Evolutionary conservation across 2,113 vertebrate genomes (phyloP), one percentile per base, ranked within the genome.

Genomic region (Todiramphus saurophagus): DNA sequence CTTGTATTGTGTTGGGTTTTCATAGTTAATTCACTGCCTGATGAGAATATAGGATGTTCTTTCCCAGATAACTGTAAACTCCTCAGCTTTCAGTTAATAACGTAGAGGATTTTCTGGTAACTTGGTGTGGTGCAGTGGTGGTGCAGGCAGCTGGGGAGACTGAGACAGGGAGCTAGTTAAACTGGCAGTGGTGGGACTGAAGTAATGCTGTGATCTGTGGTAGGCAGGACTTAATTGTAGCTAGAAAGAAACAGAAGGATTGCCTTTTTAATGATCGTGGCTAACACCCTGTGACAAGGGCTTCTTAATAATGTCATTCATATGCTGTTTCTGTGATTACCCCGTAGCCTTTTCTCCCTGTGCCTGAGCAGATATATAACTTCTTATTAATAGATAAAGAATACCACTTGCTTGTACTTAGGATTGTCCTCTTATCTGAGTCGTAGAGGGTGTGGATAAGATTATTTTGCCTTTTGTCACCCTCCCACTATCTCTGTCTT

Each of bases 401-500:
- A 18, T 58, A 35, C 35, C 23, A 20, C 80, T 90, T 56, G 37
- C 73, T 81, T 56, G 68, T 93, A 63, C 13, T 95, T 74, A 16
- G 79, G 35, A 48, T 70, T 89, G 91, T 77, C 76, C 72, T 85
- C 74, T 89, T 93, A 94, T 85, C 79, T 67, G 72, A 41, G 20
- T 53, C 8, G 2, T 43, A 53, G 73, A 91, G 80, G 20, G n/a
- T 76, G 58, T 67, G 74, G 95, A 70, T 91, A 80, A 95, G 84
- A 92, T 86, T 76, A 41, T 82, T 94, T 92, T 3, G 5, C 56
- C 35, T 76, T 89, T 97, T 91, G 41, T 95, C 86, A 72, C 81
- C 50, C 72, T 93, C n/a, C 35, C 24, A 78, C 51, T 46, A 33
- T 73, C 95, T 94, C 91, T 74, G 76, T 81, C 95, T 90, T 78